These are phyloP conservation scores for Phrixothrix hirtus DNA, from an alignment of 2,888 invertebrate species.

Conservation along the genomic window DNA sequence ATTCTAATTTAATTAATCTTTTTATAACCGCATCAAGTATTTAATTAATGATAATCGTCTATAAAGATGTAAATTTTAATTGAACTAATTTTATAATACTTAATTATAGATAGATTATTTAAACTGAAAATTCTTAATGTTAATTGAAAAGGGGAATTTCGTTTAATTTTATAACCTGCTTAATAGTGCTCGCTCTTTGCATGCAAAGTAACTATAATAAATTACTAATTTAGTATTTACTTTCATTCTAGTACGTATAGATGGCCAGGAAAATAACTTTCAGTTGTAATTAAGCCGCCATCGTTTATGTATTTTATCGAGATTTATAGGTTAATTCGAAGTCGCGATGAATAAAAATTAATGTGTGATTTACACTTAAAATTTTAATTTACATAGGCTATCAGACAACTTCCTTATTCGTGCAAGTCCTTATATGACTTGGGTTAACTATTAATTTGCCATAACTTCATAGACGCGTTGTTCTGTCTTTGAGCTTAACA, in stretches of 20 bases:
- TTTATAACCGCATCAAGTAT: too few species aligned
- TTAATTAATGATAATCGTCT: too few species aligned
- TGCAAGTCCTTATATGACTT: conserved; percentile 26
- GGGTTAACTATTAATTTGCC: conserved; percentile 23
- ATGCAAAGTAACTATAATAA: too few species aligned
- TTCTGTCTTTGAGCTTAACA: conserved; percentile 11
- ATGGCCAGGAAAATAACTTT: too few species aligned
- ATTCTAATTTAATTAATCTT: too few species aligned
- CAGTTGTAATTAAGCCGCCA: conserved; percentile 11
- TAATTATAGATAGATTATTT: too few species aligned
- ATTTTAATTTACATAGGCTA: conserved; percentile 19
- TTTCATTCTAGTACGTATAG: neutral
- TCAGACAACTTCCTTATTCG: conserved; percentile 24
- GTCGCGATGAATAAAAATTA: conserved; percentile 5
- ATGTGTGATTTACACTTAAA: conserved; percentile 23
- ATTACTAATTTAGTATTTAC: neutral
- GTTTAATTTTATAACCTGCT: too few species aligned
- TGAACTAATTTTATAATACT: too few species aligned
- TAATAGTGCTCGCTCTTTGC: too few species aligned
- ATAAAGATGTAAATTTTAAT: too few species aligned
- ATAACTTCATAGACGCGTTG: conserved; percentile 16
- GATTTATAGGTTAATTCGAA: conserved; percentile 13
- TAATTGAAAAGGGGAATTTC: too few species aligned
- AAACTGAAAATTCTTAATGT: too few species aligned
- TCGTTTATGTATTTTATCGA: conserved; percentile 14